A percentile compares a stretch with the other conserved stretches of the same genome.
Evolutionary conservation across 2,113 vertebrate genomes (phyloP).

Genomic region (Tupaia chinensis): DNA sequence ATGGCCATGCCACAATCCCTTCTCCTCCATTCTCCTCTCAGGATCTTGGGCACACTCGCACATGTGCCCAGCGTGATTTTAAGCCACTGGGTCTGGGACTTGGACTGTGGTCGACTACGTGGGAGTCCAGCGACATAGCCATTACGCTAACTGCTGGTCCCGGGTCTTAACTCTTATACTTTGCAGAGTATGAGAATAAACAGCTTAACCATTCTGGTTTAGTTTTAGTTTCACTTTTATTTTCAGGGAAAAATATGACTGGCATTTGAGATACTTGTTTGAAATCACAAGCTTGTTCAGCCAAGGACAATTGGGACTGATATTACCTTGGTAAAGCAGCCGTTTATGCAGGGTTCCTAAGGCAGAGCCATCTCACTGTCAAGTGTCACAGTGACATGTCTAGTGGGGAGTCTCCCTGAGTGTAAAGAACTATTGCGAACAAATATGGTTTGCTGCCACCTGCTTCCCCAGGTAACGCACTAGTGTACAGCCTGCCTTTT

Average conservation of each 20-base stretch:
- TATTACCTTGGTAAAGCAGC: background rate
- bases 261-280: background rate
- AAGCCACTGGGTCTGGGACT: too few species aligned
- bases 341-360: too few species aligned
- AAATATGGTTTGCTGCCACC: background rate
- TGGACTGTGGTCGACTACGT: too few species aligned
- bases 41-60: too few species aligned
- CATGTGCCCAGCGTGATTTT: too few species aligned
- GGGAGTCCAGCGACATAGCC: too few species aligned
- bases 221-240: background rate
- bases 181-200: background rate
- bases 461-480: background rate
- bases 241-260: background rate
- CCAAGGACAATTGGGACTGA: background rate
- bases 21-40: too few species aligned
- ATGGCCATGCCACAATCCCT: too few species aligned
- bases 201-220: background rate
- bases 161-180: background rate
- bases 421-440: background rate
- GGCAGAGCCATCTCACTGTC: background rate
- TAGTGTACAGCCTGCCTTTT: too few species aligned
- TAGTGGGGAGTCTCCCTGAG: background rate
- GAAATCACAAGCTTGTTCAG: background rate
- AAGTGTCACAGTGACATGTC: background rate
- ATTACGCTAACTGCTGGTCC: too few species aligned